Percentiles rank a stretch among this genome's conserved stretches.
These are phyloP conservation scores for Ostrea edulis DNA, from an alignment of 1,140 invertebrate genomes.

Conservation along the genomic window DNA sequence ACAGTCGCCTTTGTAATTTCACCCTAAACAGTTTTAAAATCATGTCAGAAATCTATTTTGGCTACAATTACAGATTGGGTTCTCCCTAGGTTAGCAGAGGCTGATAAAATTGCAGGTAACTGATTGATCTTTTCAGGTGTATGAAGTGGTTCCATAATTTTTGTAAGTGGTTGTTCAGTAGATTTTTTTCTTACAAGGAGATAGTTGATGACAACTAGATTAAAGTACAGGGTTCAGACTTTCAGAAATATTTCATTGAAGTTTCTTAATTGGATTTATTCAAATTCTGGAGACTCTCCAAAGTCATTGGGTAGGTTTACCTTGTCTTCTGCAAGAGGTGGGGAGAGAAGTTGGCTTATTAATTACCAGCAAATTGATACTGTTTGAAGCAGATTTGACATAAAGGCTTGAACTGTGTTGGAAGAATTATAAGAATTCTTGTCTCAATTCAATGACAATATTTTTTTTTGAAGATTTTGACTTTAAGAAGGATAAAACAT, in stretches of 20 bases:
- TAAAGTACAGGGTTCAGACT: not conserved
- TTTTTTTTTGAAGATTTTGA: no score
- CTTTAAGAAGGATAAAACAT: no score
- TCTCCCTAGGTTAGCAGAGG: constrained; percentile 12
- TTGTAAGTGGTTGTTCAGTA: not conserved
- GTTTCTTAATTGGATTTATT: constrained; percentile 23
- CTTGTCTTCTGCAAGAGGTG: not conserved
- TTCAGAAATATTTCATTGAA: not conserved
- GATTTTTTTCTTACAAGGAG: not conserved
- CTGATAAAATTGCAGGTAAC: not conserved
- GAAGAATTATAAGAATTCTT: no score
- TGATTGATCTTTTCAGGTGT: constrained; percentile 32
- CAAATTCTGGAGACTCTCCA: not conserved
- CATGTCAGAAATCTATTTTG: constrained; percentile 39
- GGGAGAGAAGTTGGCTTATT: not conserved
- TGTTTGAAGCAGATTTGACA: no score
- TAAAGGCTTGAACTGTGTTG: no score
- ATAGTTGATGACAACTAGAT: not conserved
- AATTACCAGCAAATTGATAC: not conserved
- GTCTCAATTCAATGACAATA: no score
- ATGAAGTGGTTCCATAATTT: constrained; percentile 6
- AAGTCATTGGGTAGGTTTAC: constrained; percentile 4
- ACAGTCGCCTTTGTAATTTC: constrained; percentile 23
- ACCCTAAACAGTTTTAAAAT: constrained; percentile 35
- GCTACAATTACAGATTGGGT: constrained; percentile 22